These are phyloP conservation scores for Drosophila pectinifera DNA, from an alignment of 1,140 invertebrate genomes.

Conservation along the genomic window DNA sequence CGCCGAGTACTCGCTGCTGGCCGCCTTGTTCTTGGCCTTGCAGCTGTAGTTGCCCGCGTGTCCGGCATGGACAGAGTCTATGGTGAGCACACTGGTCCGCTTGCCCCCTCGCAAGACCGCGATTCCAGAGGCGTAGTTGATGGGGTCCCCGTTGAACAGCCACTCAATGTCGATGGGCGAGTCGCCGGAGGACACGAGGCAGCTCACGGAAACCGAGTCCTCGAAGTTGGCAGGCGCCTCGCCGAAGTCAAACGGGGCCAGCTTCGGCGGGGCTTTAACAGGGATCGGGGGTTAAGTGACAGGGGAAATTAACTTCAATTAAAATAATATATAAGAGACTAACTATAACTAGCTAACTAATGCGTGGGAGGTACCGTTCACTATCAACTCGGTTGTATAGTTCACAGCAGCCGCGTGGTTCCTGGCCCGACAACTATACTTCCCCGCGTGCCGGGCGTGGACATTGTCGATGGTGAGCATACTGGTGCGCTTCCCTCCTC, in stretches of 20 bases:
- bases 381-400: slow-evolving; percentile 89
- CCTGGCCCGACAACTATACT: slow-evolving; percentile 89
- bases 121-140: slow-evolving; percentile 73
- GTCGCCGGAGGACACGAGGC: slow-evolving; percentile 93
- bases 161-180: slow-evolving; percentile 92
- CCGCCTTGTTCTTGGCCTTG: slow-evolving; percentile 91
- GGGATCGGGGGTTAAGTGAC: not conserved
- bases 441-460: slow-evolving; percentile 88
- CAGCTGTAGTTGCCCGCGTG: slow-evolving; percentile 90
- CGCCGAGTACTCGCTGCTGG: slow-evolving; percentile 88
- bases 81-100: slow-evolving; percentile 89
- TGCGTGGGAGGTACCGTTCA: slow-evolving; percentile 88
- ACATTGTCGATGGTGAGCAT: slow-evolving; percentile 91
- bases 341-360: not conserved
- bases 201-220: slow-evolving; percentile 90
- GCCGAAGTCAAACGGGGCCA: slow-evolving; percentile 89
- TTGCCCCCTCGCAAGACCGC: slow-evolving; percentile 77
- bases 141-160: slow-evolving; percentile 88
- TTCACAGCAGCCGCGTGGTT: slow-evolving; percentile 91
- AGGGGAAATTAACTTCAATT: slow-evolving; percentile 1
- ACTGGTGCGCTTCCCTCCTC: slow-evolving; percentile 86
- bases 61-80: slow-evolving; percentile 89
- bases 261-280: slow-evolving; percentile 87
- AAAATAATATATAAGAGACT: slow-evolving; percentile 24
- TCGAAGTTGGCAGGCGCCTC: slow-evolving; percentile 89